A percentile compares a stretch with the other conserved stretches of the same genome.
phyloP scores from a whole-genome alignment of 2,888 invertebrate species.

The Cabera pusaria region DNA sequence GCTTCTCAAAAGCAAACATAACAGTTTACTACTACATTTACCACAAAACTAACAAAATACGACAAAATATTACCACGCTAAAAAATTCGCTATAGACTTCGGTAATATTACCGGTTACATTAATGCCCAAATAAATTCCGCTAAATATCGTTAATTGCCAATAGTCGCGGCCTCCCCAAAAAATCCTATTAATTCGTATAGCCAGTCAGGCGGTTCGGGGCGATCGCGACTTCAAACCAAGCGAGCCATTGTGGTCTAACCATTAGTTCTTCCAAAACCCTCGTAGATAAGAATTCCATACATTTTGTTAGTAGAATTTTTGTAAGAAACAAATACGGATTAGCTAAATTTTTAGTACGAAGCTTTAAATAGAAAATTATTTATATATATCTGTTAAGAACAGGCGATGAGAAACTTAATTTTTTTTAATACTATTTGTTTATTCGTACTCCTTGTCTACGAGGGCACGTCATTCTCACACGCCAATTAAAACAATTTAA shows the following conservation, averaged over 20 bases:
- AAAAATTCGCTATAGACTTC: slow-evolving; percentile 73
- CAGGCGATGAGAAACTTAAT: too few relatives aligned
- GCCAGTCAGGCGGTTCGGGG: slow-evolving; percentile 49
- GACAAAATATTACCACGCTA: slow-evolving; percentile 71
- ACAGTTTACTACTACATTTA: slow-evolving; percentile 63
- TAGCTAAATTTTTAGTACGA: too few relatives aligned
- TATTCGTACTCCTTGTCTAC: slow-evolving; percentile 20
- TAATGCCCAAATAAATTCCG: slow-evolving; percentile 46
- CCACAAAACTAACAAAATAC: slow-evolving; percentile 70
- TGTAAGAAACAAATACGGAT: too few relatives aligned
- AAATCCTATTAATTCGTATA: slow-evolving; percentile 62
- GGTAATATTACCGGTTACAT: slow-evolving; percentile 50
- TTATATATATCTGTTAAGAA: too few relatives aligned
- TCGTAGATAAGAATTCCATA: slow-evolving; percentile 29
- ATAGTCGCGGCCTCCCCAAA: slow-evolving; percentile 53
- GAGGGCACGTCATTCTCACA: slow-evolving; percentile 31
- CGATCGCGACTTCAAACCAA: slow-evolving; percentile 52
- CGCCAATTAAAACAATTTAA: slow-evolving; percentile 48
- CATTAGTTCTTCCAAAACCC: slow-evolving; percentile 50
- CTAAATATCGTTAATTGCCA: slow-evolving; percentile 32
- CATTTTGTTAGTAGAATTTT: too few relatives aligned
- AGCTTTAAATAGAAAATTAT: too few relatives aligned
- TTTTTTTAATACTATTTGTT: not conserved
- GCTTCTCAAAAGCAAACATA: slow-evolving; percentile 65
- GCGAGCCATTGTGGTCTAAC: slow-evolving; percentile 70